Conservation (phyloP, 2,797 vertebrate species). For the Diglossa cyanea region DNA sequence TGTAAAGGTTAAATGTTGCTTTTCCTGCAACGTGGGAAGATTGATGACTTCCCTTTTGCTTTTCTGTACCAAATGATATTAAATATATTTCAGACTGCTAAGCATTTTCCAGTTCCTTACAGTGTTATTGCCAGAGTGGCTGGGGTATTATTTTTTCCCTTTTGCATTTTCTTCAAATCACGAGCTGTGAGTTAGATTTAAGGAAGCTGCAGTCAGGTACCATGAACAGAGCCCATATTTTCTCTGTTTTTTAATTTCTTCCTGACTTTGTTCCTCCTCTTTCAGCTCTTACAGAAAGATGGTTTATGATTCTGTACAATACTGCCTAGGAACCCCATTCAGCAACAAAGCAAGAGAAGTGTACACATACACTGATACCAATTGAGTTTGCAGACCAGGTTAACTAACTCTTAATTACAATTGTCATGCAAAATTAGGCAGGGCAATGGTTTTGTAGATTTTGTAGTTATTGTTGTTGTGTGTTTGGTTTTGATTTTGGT, state of each 20-base stretch:
- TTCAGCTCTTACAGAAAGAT: neutral
- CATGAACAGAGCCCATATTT: neutral
- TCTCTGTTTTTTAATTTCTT: neutral
- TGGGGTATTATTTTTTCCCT: neutral
- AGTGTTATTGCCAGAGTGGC: neutral
- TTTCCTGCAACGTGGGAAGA: neutral
- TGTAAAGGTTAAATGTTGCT: neutral
- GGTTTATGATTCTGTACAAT: neutral
- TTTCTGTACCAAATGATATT: neutral
- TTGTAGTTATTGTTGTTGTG: neutral
- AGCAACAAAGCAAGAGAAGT: neutral
- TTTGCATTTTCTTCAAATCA: neutral
- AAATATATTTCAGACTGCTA: neutral
- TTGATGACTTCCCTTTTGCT: neutral
- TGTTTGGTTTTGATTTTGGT: neutral
- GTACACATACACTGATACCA: neutral
- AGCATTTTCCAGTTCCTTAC: neutral
- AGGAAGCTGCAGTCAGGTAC: neutral
- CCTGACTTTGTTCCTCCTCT: neutral
- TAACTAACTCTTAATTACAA: neutral
- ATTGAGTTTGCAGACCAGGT: neutral
- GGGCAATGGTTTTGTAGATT: neutral
- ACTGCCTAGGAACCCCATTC: neutral
- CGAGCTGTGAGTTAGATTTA: neutral
- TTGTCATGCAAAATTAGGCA: neutral